Evolutionary conservation across 2,113 vertebrate genomes (phyloP).

Genomic region (Fulica atra): DNA sequence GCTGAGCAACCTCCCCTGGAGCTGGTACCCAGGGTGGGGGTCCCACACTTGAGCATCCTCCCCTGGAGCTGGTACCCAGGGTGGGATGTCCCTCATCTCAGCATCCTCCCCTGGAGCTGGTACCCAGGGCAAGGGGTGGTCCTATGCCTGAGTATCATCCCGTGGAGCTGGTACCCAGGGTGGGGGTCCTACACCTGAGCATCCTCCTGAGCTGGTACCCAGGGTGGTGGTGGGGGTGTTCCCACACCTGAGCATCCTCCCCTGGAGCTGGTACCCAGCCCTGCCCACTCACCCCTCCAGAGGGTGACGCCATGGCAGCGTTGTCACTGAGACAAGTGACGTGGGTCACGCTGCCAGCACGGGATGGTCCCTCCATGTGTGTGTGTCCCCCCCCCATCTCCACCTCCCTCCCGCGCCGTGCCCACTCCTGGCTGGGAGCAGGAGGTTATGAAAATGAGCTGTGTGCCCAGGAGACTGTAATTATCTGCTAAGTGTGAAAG

Average conservation of each 20-base stretch:
- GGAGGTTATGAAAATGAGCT: slow-evolving; percentile 81
- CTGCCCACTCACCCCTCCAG: background rate
- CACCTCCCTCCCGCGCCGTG: background rate
- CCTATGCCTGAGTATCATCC: background rate
- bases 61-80: too few species aligned
- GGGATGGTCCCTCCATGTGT: background rate
- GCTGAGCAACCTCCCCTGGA: background rate
- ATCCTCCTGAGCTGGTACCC: background rate
- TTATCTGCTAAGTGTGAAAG: slow-evolving; percentile 82
- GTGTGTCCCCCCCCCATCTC: background rate
- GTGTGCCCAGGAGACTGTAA: slow-evolving; percentile 79
- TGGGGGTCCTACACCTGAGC: too few species aligned
- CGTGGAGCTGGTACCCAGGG: too few species aligned
- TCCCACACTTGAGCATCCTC: too few species aligned
- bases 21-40: too few species aligned
- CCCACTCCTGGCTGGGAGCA: slow-evolving; percentile 62
- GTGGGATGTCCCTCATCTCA: too few species aligned
- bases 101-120: background rate
- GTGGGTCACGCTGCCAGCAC: rapidly evolving
- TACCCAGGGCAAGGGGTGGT: too few species aligned
- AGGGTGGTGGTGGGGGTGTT: too few species aligned
- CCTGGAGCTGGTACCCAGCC: rapidly evolving
- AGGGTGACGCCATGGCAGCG: background rate
- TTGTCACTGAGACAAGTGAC: rapidly evolving
- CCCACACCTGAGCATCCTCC: background rate